Conservation (phyloP, 2,113 vertebrate genomes). For the Alethe diademata region DNA sequence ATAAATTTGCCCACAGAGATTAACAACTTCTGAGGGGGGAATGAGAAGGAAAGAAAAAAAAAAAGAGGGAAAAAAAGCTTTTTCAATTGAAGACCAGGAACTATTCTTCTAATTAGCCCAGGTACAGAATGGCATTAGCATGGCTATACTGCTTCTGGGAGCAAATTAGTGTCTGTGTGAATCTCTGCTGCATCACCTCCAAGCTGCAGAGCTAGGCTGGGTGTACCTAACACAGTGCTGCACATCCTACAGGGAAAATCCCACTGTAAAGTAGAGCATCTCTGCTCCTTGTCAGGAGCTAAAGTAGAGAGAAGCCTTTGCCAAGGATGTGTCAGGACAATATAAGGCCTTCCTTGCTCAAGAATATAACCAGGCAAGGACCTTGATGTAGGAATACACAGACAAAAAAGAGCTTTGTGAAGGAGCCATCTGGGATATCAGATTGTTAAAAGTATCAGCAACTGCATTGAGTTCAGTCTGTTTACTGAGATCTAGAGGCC, state of each 20-base stretch:
- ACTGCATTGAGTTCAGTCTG: neutral
- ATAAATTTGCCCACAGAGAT: conserved; percentile 58
- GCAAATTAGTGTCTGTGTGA: neutral
- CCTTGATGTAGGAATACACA: rapidly evolving
- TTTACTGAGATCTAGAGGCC: neutral
- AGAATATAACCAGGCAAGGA: neutral
- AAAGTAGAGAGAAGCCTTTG: neutral
- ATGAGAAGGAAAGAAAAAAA: too few species aligned
- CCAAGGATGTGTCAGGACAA: neutral
- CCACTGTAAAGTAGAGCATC: neutral
- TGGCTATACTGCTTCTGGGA: neutral
- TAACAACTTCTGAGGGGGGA: neutral
- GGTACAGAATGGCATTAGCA: neutral
- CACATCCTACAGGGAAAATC: neutral
- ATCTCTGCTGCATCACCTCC: neutral
- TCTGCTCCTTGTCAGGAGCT: neutral
- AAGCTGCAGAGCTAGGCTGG: neutral
- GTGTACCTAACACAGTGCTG: neutral
- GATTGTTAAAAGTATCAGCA: neutral
- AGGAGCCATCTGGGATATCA: neutral
- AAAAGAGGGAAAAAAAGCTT: neutral
- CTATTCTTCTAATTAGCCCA: neutral
- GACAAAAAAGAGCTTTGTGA: neutral
- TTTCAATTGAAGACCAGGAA: neutral
- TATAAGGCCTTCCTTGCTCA: neutral